phyloP scores from a whole-genome alignment of 2,797 vertebrate genomes.

The Streptopelia turtur region DNA sequence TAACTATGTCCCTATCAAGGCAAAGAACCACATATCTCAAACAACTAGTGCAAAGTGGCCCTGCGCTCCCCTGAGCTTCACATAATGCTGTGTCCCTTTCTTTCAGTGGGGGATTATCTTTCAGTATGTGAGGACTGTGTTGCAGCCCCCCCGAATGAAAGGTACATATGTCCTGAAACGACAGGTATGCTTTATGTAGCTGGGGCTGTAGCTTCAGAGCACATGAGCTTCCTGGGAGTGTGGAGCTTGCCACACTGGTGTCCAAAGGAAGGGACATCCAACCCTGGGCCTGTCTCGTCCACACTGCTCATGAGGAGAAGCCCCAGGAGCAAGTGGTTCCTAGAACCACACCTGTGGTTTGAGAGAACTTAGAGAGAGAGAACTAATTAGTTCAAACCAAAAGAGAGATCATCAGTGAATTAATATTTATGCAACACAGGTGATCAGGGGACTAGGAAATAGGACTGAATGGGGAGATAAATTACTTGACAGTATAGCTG shows the following conservation, averaged over 20 bases:
- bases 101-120: rapidly evolving
- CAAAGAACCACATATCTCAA: background rate
- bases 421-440: background rate
- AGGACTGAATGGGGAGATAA: background rate
- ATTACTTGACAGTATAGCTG: background rate
- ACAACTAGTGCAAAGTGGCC: rapidly evolving
- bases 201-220: background rate
- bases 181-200: background rate
- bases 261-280: background rate
- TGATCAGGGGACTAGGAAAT: background rate
- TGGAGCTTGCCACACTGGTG: background rate
- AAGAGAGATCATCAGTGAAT: background rate
- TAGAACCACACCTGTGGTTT: background rate
- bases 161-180: rapidly evolving
- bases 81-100: rapidly evolving
- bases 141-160: background rate
- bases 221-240: rapidly evolving
- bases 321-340: background rate
- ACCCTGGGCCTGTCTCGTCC: background rate
- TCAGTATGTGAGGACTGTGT: background rate
- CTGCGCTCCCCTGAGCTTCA: background rate
- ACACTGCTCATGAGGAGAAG: rapidly evolving
- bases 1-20: rapidly evolving
- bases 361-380: background rate
- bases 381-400: background rate